Percentiles rank a stretch among this genome's conserved stretches.
phyloP scores from a whole-genome alignment of 2,888 invertebrate species.

The Diaphora mendica region DNA sequence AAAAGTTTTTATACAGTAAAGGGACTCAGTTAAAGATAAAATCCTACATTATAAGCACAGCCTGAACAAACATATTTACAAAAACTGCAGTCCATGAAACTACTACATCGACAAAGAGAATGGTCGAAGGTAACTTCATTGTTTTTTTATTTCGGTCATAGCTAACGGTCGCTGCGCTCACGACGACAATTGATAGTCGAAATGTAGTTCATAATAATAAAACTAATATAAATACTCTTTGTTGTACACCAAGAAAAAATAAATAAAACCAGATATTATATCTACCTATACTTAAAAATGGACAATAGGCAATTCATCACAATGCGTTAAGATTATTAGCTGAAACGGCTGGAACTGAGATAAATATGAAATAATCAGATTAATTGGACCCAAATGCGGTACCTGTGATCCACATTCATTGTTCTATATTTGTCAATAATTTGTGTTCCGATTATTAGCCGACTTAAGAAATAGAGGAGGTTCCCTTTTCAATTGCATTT shows the following conservation, averaged over 20 bases:
- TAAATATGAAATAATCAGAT: not conserved
- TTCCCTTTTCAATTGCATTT: not conserved
- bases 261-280: not conserved
- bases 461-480: not conserved
- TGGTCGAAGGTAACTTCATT: slow-evolving; percentile 30
- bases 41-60: too few relatives aligned
- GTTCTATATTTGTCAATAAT: not conserved
- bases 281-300: not conserved
- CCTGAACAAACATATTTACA: slow-evolving; percentile 22
- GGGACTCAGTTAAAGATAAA: too few relatives aligned
- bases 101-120: slow-evolving; percentile 25
- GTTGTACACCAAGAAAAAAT: not conserved
- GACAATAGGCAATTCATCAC: not conserved
- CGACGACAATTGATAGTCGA: slow-evolving; percentile 37
- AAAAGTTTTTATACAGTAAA: too few relatives aligned
- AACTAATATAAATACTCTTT: not conserved
- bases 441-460: not conserved
- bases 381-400: not conserved
- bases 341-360: not conserved
- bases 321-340: not conserved
- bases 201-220: slow-evolving; percentile 6
- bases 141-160: slow-evolving; percentile 37
- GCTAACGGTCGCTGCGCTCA: slow-evolving; percentile 60
- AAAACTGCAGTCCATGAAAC: slow-evolving; percentile 27
- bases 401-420: not conserved